Base-by-base conservation (phyloP, 2,888 invertebrate species). In the Cantharis flavilabris region DNA sequence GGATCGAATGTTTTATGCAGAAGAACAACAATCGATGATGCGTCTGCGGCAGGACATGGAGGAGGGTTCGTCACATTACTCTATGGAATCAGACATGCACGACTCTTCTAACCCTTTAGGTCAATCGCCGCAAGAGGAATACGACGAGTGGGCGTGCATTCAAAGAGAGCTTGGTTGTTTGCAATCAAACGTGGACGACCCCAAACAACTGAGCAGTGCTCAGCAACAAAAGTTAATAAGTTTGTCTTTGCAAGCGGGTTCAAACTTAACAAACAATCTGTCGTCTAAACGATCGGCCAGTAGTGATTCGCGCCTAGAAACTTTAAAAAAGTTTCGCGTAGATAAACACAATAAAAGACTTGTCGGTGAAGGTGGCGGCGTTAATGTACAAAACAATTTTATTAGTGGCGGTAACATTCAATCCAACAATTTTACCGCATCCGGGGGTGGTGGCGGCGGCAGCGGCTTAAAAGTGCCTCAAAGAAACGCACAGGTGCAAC, bases 1-100 rank as follows among this genome's bases (percentile, higher is more conserved):
- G 78, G 93, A 95, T 83, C 90, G 94, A 75, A 90, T 94, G 87
- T 92, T 94, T 85, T 91, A 94, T 69, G 91, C 93, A 16, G 95
- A 95, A 83, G 93, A 95, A 79, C 92, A 92, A 82, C 90, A 90
- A 78, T 91, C 92, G 76, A 88, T 95, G 69, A 91, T 91, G 72
- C 90, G 90, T 83, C 87, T 93, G 80, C 90, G 91, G 69, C 91
- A 91, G 73, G 91, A 92, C 49, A 83, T 83, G 33, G 86, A 87
- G 74, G 83, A 84, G 63, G 79, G 80, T 2, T 85, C 80, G n/a
- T 76, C 81, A 5, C 75, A 80, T 16, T 75, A 75, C n/a, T 33
- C 76, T 11, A 18, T 75, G 13, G 76, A 79, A 62, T 72, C 64
- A 2, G 18, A 23, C 16, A 18, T 14, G 3, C 78, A 71, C 13